Conservation (phyloP, 2,888 invertebrate species). For the Coleophora flavipennella region DNA sequence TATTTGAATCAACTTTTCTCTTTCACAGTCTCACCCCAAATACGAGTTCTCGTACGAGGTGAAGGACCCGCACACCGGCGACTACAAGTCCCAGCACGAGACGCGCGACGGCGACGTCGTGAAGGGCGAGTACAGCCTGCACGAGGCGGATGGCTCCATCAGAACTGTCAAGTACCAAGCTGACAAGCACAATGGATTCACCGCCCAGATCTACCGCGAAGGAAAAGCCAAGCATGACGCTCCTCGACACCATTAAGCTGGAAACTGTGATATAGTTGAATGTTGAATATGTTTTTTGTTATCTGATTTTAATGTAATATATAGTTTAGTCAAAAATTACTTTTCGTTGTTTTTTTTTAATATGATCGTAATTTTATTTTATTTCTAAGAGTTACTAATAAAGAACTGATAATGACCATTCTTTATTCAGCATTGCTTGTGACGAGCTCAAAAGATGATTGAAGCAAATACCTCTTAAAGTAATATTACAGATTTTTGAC, state of each 20-base stretch:
- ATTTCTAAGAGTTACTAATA: too few relatives aligned
- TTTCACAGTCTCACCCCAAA: not conserved
- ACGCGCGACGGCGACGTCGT: conserved; percentile 71
- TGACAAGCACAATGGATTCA: conserved; percentile 46
- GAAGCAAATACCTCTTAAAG: too few relatives aligned
- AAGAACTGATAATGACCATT: too few relatives aligned
- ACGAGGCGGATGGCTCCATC: conserved; percentile 27
- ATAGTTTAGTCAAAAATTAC: conserved; percentile 13
- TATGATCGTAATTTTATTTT: too few relatives aligned
- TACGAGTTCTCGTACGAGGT: conserved; percentile 21
- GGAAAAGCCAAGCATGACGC: conserved; percentile 21
- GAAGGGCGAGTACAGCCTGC: conserved; percentile 65
- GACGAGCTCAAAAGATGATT: too few relatives aligned
- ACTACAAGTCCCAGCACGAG: conserved; percentile 70
- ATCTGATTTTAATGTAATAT: conserved; percentile 9
- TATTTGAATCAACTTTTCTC: too few relatives aligned
- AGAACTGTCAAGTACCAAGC: conserved; percentile 66
- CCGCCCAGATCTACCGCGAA: conserved; percentile 13
- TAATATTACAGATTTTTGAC: too few relatives aligned
- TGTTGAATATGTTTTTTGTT: not conserved
- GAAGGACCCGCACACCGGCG: conserved; percentile 68
- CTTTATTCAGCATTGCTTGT: too few relatives aligned
- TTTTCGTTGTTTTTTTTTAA: conserved; percentile 1
- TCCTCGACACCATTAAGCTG: conserved; percentile 19
- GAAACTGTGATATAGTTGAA: conserved; percentile 5